Evolutionary conservation across 2,888 invertebrate genomes (phyloP).

Genomic region (Xanthia icteritia): DNA sequence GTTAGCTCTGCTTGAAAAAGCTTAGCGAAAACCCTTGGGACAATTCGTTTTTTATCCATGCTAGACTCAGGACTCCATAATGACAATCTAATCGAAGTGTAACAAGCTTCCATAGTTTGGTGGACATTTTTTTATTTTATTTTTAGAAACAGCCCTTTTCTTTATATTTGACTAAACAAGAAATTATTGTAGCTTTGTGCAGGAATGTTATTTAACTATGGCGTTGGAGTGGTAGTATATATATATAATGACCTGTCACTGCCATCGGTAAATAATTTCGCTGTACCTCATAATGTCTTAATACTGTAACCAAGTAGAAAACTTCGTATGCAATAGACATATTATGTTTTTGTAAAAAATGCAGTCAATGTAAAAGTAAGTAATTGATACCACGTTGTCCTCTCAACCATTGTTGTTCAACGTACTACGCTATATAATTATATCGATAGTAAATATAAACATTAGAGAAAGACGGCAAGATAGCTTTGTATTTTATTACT

Average conservation of each 20-base stretch:
- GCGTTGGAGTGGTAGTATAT: too few species aligned
- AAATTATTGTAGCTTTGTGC: not conserved
- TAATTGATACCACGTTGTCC: slow-evolving; percentile 49
- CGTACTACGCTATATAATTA: slow-evolving; percentile 53
- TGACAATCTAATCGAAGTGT: not conserved
- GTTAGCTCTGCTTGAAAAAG: slow-evolving; percentile 23
- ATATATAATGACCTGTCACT: not conserved
- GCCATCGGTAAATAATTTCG: slow-evolving; percentile 2
- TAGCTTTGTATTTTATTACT: slow-evolving; percentile 66
- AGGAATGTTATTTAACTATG: slow-evolving; percentile 17
- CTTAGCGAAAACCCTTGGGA: not conserved
- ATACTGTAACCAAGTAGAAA: slow-evolving; percentile 4
- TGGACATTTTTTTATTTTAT: too few species aligned
- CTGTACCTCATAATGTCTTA: not conserved
- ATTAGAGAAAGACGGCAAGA: slow-evolving; percentile 53
- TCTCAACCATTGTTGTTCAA: slow-evolving; percentile 65
- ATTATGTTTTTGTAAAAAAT: not conserved
- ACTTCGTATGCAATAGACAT: not conserved
- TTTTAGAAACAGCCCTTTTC: not conserved
- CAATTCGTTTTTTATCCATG: not conserved
- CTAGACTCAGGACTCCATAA: not conserved
- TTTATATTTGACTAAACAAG: not conserved
- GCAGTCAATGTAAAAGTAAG: slow-evolving; percentile 17
- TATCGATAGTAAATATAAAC: slow-evolving; percentile 45
- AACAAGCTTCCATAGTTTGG: not conserved